phyloP scores from a whole-genome alignment of 2,113 vertebrate genomes.

The Corvus cornix region DNA sequence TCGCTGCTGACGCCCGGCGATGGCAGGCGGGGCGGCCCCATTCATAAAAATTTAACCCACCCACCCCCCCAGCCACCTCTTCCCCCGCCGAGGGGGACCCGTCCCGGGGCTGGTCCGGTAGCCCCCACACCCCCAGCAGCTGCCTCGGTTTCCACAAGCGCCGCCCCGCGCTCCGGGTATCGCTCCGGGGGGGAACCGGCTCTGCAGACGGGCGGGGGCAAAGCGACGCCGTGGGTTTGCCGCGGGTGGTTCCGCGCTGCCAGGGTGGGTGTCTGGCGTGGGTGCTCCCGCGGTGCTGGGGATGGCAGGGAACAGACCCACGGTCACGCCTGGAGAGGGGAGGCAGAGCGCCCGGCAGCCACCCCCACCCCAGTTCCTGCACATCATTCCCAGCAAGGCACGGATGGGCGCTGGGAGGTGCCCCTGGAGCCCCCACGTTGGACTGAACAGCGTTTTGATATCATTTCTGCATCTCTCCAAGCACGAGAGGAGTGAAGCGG shows the following conservation, averaged over 20 bases:
- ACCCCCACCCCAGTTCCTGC: not conserved
- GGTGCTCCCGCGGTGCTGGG: not conserved
- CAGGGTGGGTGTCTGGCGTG: not conserved
- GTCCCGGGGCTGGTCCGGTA: not conserved
- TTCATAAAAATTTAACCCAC: no score
- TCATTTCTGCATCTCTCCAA: not conserved
- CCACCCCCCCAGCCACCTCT: not conserved
- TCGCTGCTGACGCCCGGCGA: no score
- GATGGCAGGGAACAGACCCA: not conserved
- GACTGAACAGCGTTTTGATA: not conserved
- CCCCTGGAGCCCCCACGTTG: not conserved
- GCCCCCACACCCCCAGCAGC: not conserved
- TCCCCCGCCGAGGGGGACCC: not conserved
- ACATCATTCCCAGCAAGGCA: not conserved
- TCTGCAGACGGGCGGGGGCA: not conserved
- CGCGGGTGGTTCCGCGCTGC: not conserved
- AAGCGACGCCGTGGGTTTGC: not conserved
- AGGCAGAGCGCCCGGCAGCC: not conserved
- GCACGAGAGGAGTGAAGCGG: accelerated
- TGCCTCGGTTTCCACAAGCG: not conserved
- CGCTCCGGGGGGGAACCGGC: not conserved
- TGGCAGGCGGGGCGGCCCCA: no score
- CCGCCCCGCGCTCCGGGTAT: not conserved
- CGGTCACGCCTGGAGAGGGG: not conserved
- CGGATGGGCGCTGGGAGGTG: not conserved